Base-by-base conservation (phyloP, 1,140 invertebrate species). In the Aleiodes sp. region DNA sequence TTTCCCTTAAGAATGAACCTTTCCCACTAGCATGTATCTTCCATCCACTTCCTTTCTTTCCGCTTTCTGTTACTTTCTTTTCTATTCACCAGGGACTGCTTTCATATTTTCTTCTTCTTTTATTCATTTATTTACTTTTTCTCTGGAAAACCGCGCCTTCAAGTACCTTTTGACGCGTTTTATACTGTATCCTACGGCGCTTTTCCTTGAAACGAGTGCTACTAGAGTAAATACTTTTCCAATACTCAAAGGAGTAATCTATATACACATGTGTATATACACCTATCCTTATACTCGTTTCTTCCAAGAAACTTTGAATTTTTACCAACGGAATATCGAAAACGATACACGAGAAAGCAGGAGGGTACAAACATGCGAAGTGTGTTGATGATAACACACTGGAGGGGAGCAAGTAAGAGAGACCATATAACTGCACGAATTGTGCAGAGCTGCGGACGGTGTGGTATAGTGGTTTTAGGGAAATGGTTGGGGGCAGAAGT, bases 401-500 rank as follows among this genome's bases (percentile, higher is more conserved):
- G 21, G 24, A 19, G 37, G 60, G 31, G 33, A 37, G 12, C 24
- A 26, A 59, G 28, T 59, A 59, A 14, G 28, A 59, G 24, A 24
- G 24, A 59, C 28, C 29, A 59, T 59, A 59, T 59, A 59, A 59
- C n/a, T 24, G 33, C 35, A 63, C 35, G 14, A 43, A 24, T 28
- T 41, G 39, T 41, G 35, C 33, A 59, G 68, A 37, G 64, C 66
- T 74, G 70, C 70, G 73, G 73, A 78, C 74, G 73, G 73, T 79
- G 77, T 75, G 73, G 76, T 78, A 73, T 70, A 72, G 76, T 62
- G 76, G 77, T 28, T 28, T 78, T 76, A 39, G 57, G 70, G 70
- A 73, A 52, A 52, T 65, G 71, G 75, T 75, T 78, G 84, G 82
- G 77, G 29, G 80, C 78, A 81, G 78, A 70, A 74, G 79, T 75